These are phyloP conservation scores for Eurypyga helias DNA, from an alignment of 2,113 vertebrate genomes.

Conservation along the genomic window DNA sequence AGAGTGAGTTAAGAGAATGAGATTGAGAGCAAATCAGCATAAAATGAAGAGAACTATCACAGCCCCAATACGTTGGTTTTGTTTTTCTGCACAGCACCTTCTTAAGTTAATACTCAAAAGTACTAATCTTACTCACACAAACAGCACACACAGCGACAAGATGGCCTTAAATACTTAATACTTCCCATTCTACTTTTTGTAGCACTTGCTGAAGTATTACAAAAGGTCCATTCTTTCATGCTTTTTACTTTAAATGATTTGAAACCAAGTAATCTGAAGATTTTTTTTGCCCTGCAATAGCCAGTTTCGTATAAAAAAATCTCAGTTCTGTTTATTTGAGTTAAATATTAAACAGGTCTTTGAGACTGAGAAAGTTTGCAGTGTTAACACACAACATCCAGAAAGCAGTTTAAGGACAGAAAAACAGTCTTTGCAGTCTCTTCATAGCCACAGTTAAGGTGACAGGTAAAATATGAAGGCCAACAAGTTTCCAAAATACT, in stretches of 20 bases:
- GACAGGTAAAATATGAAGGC: background rate
- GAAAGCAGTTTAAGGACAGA: background rate
- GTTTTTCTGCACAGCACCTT: background rate
- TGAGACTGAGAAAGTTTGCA: background rate
- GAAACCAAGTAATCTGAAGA: background rate
- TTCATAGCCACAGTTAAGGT: background rate
- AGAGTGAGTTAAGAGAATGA: background rate
- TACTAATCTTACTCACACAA: background rate
- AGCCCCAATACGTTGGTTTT: background rate
- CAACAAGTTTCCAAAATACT: background rate
- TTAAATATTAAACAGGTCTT: constrained; percentile 64
- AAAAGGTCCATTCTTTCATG: background rate
- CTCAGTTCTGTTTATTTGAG: background rate
- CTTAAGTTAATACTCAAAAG: background rate
- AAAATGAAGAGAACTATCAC: background rate
- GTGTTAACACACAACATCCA: background rate
- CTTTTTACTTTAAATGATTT: background rate
- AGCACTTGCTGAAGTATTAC: background rate
- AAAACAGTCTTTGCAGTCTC: background rate
- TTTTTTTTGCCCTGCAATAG: background rate
- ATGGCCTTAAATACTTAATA: background rate
- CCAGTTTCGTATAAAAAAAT: background rate
- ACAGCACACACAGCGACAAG: background rate
- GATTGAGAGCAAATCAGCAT: background rate
- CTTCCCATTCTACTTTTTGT: background rate